phyloP scores from a whole-genome alignment of 2,113 vertebrate genomes.

The Zosterops hypoxanthus region DNA sequence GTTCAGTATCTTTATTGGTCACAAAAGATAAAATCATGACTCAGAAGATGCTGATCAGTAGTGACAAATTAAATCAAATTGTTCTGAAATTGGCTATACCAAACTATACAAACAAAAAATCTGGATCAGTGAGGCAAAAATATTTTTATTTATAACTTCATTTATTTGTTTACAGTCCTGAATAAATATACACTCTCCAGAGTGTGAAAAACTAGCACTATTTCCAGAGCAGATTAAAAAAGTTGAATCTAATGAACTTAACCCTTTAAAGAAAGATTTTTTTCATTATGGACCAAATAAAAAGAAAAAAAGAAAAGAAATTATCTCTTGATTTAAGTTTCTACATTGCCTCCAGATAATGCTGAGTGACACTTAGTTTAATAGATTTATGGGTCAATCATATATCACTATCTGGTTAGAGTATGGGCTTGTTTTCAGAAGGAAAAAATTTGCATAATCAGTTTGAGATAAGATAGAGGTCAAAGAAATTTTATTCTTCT shows the following conservation, averaged over 20 bases:
- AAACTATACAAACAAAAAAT: conserved; percentile 1
- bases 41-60: background rate
- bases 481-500: background rate
- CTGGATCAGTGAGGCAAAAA: background rate
- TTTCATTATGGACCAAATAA: background rate
- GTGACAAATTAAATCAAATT: background rate
- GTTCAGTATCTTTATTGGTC: background rate
- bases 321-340: background rate
- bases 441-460: background rate
- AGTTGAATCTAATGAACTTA: background rate
- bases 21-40: background rate
- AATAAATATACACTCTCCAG: background rate
- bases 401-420: background rate
- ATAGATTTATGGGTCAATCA: background rate
- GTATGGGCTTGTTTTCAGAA: background rate
- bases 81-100: conserved; percentile 12
- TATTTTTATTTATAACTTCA: conserved; percentile 15
- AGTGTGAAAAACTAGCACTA: background rate
- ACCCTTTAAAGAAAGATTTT: background rate
- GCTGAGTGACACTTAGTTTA: background rate
- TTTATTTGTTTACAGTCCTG: conserved; percentile 8
- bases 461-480: background rate
- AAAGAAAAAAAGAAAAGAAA: background rate
- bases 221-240: background rate
- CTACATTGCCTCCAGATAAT: background rate